These are phyloP conservation scores for Ips typographus DNA, from an alignment of 1,140 invertebrate species.

Conservation along the genomic window DNA sequence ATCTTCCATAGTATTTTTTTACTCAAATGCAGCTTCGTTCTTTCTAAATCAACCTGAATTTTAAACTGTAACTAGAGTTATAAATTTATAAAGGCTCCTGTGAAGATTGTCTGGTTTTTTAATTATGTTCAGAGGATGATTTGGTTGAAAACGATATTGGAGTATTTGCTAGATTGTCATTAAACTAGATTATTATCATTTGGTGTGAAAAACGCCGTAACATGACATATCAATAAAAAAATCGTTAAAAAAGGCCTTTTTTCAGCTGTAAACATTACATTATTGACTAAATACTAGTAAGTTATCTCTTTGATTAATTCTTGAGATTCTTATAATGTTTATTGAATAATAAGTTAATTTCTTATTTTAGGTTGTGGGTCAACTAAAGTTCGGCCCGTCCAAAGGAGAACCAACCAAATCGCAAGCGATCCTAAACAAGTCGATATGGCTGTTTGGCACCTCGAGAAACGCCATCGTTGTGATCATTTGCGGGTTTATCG, in stretches of 20 bases:
- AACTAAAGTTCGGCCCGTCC: constrained; percentile 58
- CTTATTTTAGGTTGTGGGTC: constrained; percentile 56
- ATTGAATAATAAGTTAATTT: neutral
- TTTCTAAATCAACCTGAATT: too few relatives aligned
- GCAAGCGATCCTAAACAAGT: constrained; percentile 58
- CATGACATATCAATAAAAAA: too few relatives aligned
- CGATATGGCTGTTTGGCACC: constrained; percentile 67
- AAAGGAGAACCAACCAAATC: constrained; percentile 55
- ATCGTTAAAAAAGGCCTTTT: too few relatives aligned
- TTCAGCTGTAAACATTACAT: too few relatives aligned
- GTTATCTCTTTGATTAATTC: neutral
- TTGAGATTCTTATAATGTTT: neutral
- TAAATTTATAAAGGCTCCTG: too few relatives aligned
- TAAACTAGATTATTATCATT: too few relatives aligned
- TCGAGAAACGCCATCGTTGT: constrained; percentile 79
- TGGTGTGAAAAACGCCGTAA: too few relatives aligned
- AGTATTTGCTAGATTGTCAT: neutral
- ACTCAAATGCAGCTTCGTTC: neutral
- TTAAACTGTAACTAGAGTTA: too few relatives aligned
- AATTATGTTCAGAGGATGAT: neutral
- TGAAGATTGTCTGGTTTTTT: too few relatives aligned
- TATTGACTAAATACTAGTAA: too few relatives aligned
- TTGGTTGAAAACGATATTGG: neutral
- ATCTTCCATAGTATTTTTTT: neutral
- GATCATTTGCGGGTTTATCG: constrained; percentile 63